Evolutionary conservation across 2,888 invertebrate species (phyloP), one percentile per base, ranked within the genome.

Genomic region (Synanthedon vespiformis): DNA sequence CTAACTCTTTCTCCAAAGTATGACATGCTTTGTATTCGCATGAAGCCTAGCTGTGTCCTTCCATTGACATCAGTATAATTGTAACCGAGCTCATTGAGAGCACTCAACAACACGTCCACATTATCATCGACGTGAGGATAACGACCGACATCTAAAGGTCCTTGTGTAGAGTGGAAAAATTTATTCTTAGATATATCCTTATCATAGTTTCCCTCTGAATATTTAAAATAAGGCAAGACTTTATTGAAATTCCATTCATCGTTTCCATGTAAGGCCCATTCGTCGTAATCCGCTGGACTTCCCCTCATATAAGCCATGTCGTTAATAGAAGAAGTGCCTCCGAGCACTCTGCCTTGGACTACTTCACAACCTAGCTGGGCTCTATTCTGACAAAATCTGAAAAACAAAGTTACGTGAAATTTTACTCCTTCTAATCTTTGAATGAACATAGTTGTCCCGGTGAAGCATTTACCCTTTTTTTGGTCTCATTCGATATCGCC

Each of bases 271-370:
- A 80, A 64, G 4, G 81, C 77, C 87, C 87, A 87, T 58, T 84
- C 85, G 34, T 87, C 85, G 59, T 82, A 87, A 56, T 87, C 87
- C 0, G 82, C 83, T 10, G 84, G 79, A 56, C 77, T 86, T 4
- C 87, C 87, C 57, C 87, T 70, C 65, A 85, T 79, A 61, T 87
- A 87, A 4, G 83, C 84, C 80, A 87, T 79, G 51, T 86, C 81
- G 55, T 87, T 87, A 53, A 87, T 86, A 16, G 78, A 59, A 1
- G 85, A 84, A 6, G 78, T 80, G 8, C 87, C 87, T 56, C 87
- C 87, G 3, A 87, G 68, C 10, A 83, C 82, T 53, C 79, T 66
- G 10, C 87, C 86, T 60, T 82, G 83, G 13, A 86, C 78, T 10
- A 86, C 69, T 60, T 85, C 85, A 55, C 86, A 87, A 14, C 86